Conservation (phyloP, 2,888 invertebrate species). For the Volucella zonaria region DNA sequence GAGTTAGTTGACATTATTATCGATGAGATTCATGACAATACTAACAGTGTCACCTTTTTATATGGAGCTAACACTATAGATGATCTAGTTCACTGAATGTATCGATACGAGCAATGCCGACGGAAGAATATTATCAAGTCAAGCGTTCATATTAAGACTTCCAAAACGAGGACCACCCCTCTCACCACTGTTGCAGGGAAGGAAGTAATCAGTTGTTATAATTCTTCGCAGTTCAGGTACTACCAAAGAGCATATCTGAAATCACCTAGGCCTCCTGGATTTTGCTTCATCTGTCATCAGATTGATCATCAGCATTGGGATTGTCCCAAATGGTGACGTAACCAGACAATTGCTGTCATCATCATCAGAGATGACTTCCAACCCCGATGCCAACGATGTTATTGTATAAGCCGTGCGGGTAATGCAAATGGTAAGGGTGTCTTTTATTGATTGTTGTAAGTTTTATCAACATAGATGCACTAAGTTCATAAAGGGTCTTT, state of each 20-base stretch:
- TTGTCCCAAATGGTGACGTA: background rate
- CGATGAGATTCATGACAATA: no score
- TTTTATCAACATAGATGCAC: no score
- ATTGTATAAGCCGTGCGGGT: no score
- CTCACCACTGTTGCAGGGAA: background rate
- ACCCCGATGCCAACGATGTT: no score
- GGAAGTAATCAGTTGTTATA: background rate
- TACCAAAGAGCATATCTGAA: background rate
- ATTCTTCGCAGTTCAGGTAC: background rate
- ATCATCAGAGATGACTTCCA: background rate
- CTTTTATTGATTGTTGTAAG: no score
- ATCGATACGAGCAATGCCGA: slow-evolving; percentile 26
- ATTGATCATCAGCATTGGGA: slow-evolving; percentile 3
- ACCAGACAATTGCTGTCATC: background rate
- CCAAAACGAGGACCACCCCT: background rate
- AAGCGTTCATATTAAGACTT: background rate
- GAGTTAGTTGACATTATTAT: no score
- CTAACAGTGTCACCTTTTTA: slow-evolving; percentile 2
- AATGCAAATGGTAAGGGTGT: no score
- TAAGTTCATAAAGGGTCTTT: no score
- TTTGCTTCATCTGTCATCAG: slow-evolving; percentile 12
- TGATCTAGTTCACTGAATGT: slow-evolving; percentile 17
- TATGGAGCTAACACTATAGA: slow-evolving; percentile 20
- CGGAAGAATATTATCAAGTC: slow-evolving; percentile 5
- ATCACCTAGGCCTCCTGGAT: background rate